A percentile compares a stretch with the other conserved stretches of the same genome.
phyloP scores from a whole-genome alignment of 2,797 vertebrate genomes.

The Sebastes oblongus region DNA sequence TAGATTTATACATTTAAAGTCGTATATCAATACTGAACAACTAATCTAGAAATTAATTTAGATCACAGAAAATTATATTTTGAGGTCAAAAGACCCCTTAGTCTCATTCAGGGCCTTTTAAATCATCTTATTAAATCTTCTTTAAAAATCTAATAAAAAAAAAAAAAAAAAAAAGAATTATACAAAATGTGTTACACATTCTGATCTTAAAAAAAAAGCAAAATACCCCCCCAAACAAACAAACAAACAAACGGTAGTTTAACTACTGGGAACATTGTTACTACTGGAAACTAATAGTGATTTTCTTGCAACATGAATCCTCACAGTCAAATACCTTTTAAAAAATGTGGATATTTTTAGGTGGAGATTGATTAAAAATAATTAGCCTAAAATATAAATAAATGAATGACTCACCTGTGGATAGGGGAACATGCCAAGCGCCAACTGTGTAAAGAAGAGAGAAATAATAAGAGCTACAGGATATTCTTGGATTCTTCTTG shows the following conservation, averaged over 20 bases:
- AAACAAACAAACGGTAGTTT: background rate
- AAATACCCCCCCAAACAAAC: no score
- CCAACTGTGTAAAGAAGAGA: constrained; percentile 85
- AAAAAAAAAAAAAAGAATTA: background rate
- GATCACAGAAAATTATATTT: background rate
- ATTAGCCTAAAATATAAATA: background rate
- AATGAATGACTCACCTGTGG: constrained; percentile 91
- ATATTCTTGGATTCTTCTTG: background rate
- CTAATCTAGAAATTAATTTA: background rate
- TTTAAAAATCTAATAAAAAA: background rate
- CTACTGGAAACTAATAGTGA: background rate
- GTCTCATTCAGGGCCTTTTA: background rate
- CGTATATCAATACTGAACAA: background rate
- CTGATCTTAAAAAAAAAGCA: background rate
- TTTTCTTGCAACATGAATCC: background rate
- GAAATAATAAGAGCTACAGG: background rate
- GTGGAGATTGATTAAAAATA: background rate
- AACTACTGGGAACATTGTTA: background rate
- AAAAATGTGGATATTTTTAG: background rate
- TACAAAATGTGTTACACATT: background rate
- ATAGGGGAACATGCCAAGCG: constrained; percentile 97
- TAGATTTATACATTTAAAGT: constrained; percentile 11
- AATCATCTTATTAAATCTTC: background rate
- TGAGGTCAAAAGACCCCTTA: background rate
- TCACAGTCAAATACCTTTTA: background rate